A percentile compares a stretch with the other conserved stretches of the same genome.
phyloP scores from a whole-genome alignment of 2,113 vertebrate genomes.

The Agapornis roseicollis region DNA sequence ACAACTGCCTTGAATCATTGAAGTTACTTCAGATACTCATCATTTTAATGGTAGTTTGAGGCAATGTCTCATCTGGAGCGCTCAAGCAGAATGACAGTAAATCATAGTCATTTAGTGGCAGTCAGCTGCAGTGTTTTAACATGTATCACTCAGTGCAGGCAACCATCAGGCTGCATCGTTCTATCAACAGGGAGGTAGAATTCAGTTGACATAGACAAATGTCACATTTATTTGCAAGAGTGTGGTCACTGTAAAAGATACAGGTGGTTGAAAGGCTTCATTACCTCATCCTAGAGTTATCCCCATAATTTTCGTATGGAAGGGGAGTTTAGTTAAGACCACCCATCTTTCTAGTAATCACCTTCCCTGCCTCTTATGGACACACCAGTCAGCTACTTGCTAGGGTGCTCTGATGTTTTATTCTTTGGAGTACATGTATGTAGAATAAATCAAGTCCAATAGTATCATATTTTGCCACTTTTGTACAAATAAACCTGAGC shows the following conservation, averaged over 20 bases:
- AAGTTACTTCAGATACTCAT: neutral
- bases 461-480: neutral
- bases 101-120: neutral
- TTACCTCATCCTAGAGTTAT: neutral
- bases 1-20: neutral
- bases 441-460: neutral
- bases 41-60: neutral
- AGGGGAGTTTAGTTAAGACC: neutral
- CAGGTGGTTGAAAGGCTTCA: neutral
- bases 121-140: neutral
- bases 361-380: neutral
- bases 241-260: neutral
- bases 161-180: neutral
- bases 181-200: neutral
- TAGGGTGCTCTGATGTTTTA: neutral
- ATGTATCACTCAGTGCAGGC: accelerated
- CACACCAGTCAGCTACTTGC: neutral
- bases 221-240: neutral
- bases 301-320: neutral
- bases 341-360: neutral
- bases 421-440: neutral
- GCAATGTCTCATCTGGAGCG: neutral
- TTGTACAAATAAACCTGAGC: neutral
- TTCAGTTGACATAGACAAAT: neutral
- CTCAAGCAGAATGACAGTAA: slow-evolving; percentile 9